phyloP scores from a whole-genome alignment of 2,888 invertebrate genomes.

The Mesopsocus fuscifrons region DNA sequence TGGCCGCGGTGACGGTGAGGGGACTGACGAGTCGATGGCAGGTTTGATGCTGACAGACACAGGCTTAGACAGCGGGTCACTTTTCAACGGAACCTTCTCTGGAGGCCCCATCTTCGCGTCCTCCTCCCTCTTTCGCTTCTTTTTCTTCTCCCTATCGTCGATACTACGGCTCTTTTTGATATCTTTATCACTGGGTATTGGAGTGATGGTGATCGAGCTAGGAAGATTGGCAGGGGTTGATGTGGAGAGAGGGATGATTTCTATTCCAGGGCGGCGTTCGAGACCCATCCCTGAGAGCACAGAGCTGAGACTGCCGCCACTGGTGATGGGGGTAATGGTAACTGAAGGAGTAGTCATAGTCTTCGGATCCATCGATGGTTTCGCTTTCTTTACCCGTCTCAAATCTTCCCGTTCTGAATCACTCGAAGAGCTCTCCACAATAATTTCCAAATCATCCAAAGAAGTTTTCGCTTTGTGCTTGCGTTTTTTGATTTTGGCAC shows the following conservation, averaged over 20 bases:
- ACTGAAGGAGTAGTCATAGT: constrained; percentile 37
- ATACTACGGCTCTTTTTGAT: constrained; percentile 27
- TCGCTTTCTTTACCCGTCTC: constrained; percentile 34
- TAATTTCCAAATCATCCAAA: constrained; percentile 34
- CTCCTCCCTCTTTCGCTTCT: constrained; percentile 57
- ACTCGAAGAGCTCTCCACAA: constrained; percentile 38
- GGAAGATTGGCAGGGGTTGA: constrained; percentile 43
- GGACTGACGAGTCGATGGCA: constrained; percentile 33
- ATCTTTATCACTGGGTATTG: constrained; percentile 32
- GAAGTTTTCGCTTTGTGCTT: constrained; percentile 36
- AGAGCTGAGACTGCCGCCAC: constrained; percentile 33
- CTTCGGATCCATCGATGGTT: constrained; percentile 36
- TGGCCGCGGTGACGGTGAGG: constrained; percentile 24
- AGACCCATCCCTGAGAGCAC: constrained; percentile 38
- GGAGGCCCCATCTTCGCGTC: constrained; percentile 59
- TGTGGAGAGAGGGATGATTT: constrained; percentile 62
- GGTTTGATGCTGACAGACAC: constrained; percentile 57
- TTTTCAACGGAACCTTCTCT: constrained; percentile 57
- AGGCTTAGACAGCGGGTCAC: constrained; percentile 49
- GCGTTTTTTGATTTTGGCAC: constrained; percentile 26
- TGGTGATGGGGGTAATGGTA: constrained; percentile 37
- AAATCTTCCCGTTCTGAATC: constrained; percentile 36
- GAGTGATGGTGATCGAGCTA: constrained; percentile 73
- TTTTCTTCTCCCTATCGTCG: constrained; percentile 40
- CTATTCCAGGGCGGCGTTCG: constrained; percentile 57